Percentiles rank a stretch among this genome's conserved stretches.
Evolutionary conservation across 2,888 invertebrate genomes (phyloP).

Genomic region (Chaitophorus viminalis): DNA sequence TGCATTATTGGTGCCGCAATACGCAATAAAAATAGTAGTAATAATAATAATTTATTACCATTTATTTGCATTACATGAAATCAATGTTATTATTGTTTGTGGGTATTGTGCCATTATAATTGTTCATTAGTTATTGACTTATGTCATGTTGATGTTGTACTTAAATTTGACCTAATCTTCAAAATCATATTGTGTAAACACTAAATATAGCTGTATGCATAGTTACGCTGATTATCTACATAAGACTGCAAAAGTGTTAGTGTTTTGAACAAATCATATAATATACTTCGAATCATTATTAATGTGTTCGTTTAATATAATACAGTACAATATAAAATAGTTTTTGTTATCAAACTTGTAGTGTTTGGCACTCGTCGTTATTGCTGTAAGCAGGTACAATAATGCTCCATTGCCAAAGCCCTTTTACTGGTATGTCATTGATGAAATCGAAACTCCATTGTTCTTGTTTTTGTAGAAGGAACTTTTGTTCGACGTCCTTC

Average conservation of each 20-base stretch:
- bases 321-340: background rate
- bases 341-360: conserved; percentile 12
- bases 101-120: background rate
- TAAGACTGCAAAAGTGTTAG: background rate
- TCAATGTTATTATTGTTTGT: conserved; percentile 24
- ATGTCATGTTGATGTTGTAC: too few species aligned
- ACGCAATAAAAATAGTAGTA: background rate
- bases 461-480: background rate
- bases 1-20: background rate
- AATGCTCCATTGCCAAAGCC: conserved; percentile 8
- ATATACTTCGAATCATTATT: background rate
- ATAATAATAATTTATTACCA: background rate
- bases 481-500: background rate
- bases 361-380: background rate
- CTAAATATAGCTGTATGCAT: background rate
- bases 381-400: background rate
- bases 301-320: background rate
- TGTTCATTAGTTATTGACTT: background rate
- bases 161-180: background rate
- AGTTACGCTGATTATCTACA: background rate
- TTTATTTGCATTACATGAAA: conserved; percentile 16
- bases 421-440: background rate
- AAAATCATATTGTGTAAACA: background rate
- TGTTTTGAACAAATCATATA: background rate
- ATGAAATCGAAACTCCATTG: conserved; percentile 46